Conservation (phyloP, 2,888 invertebrate genomes). For the Eledone cirrhosa region DNA sequence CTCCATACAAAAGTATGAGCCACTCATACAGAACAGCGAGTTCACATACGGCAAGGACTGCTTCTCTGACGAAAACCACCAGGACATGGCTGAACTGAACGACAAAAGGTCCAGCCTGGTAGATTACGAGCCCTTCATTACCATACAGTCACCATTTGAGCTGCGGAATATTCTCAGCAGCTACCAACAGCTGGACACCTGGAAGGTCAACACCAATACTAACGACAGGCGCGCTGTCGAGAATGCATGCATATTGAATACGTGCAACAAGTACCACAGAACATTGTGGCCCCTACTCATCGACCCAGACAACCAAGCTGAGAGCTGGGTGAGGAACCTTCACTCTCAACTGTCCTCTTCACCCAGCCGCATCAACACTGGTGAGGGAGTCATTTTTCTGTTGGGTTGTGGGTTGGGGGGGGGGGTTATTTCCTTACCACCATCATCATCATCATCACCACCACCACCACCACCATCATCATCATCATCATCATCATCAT, state of each 20-base stretch:
- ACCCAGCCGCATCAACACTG: too few species aligned
- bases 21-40: slow-evolving; percentile 54
- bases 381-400: too few species aligned
- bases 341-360: slow-evolving; percentile 34
- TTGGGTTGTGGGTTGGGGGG: too few species aligned
- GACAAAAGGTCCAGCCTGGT: slow-evolving; percentile 9
- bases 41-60: slow-evolving; percentile 49
- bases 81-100: slow-evolving; percentile 53
- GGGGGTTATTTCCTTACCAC: too few species aligned
- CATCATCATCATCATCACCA: too few species aligned
- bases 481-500: not conserved
- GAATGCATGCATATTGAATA: slow-evolving; percentile 61
- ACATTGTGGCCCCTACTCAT: slow-evolving; percentile 63
- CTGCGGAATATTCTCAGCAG: slow-evolving; percentile 58
- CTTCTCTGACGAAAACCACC: slow-evolving; percentile 46
- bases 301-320: slow-evolving; percentile 64
- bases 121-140: slow-evolving; percentile 33
- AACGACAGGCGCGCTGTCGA: slow-evolving; percentile 63
- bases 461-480: not conserved
- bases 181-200: slow-evolving; percentile 61
- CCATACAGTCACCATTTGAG: slow-evolving; percentile 53
- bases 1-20: slow-evolving; percentile 44
- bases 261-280: slow-evolving; percentile 55
- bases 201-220: slow-evolving; percentile 58
- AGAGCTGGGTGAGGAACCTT: slow-evolving; percentile 60